These are phyloP conservation scores for Venusia cambrica DNA, from an alignment of 2,888 invertebrate genomes.

Conservation along the genomic window DNA sequence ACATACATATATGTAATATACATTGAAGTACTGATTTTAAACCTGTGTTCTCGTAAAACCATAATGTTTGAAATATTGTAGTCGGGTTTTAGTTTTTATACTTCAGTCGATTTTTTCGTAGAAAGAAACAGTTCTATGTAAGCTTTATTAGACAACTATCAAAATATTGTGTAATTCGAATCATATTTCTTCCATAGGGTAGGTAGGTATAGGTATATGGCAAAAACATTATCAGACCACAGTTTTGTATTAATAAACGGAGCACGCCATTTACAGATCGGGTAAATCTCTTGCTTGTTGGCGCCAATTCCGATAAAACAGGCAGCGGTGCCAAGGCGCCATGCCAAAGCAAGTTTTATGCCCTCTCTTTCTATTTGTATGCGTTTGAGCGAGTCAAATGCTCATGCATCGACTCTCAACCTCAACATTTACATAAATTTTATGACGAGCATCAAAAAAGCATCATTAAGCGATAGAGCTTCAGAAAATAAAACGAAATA, in stretches of 20 bases:
- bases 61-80: no score
- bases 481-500: no score
- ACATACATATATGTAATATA: no score
- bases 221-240: constrained; percentile 49
- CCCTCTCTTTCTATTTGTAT: constrained; percentile 21
- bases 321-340: constrained; percentile 57
- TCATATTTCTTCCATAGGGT: constrained; percentile 53
- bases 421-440: constrained; percentile 20
- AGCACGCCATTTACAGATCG: constrained; percentile 50
- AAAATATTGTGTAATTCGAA: constrained; percentile 48
- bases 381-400: constrained; percentile 17
- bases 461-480: no score
- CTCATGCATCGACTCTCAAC: constrained; percentile 12
- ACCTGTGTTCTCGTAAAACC: no score
- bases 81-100: no score
- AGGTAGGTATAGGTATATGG: no score
- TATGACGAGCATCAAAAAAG: no score
- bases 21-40: no score
- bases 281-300: constrained; percentile 60
- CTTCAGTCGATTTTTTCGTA: no score
- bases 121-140: no score
- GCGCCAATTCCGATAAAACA: constrained; percentile 60
- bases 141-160: no score
- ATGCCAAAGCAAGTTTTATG: constrained; percentile 62
- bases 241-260: constrained; percentile 56